phyloP scores from a whole-genome alignment of 2,113 vertebrate genomes.

The Corythoichthys haematopterus region DNA sequence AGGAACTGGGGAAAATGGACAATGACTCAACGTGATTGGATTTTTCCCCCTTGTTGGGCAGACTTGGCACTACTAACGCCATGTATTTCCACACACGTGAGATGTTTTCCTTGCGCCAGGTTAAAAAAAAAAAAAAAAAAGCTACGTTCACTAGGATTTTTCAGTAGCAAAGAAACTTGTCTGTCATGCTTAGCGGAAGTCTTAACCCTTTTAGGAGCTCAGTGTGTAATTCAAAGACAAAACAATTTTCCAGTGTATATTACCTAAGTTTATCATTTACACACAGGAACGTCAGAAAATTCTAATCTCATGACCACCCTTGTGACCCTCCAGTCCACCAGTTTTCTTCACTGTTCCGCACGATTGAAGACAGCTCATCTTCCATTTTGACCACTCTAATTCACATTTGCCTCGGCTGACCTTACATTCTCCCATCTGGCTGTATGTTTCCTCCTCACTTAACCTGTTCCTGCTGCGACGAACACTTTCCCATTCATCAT shows the following conservation, averaged over 20 bases:
- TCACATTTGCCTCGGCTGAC: constrained; percentile 55
- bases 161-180: neutral
- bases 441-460: constrained; percentile 36
- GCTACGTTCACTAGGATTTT: constrained; percentile 2
- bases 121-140: neutral
- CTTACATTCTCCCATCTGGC: constrained; percentile 50
- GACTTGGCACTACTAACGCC: neutral
- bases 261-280: neutral
- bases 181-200: neutral
- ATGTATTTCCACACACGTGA: neutral
- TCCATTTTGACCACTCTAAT: constrained; percentile 45
- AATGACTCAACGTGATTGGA: constrained; percentile 44
- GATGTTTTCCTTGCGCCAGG: neutral
- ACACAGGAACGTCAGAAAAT: neutral
- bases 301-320: neutral
- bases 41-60: constrained; percentile 39
- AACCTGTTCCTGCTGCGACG: constrained; percentile 27
- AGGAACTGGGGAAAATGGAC: constrained; percentile 36
- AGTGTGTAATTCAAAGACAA: neutral
- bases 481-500: constrained; percentile 43
- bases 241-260: neutral
- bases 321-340: neutral
- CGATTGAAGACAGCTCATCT: constrained; percentile 5
- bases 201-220: neutral
- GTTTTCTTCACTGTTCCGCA: neutral